Conservation (phyloP, 1,140 invertebrate species). For the Bombus ignitus region DNA sequence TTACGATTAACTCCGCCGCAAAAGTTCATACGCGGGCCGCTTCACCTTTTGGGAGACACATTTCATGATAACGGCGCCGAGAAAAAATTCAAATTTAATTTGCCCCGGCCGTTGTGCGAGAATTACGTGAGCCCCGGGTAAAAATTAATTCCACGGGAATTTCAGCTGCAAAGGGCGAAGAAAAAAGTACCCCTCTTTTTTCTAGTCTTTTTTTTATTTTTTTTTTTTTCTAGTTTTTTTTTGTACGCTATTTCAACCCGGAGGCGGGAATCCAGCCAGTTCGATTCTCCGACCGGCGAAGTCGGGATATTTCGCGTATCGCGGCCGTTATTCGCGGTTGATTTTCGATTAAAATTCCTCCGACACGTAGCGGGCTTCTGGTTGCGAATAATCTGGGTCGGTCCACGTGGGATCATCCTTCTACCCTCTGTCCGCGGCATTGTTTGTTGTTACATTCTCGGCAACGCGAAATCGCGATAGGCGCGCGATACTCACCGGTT, state of each 20-base stretch:
- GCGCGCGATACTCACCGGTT: slow-evolving; percentile 37
- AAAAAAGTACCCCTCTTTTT: neutral
- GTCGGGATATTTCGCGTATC: neutral
- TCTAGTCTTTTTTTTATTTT: neutral
- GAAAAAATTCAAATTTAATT: slow-evolving; percentile 52
- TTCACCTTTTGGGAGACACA: slow-evolving; percentile 45
- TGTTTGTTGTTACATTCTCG: slow-evolving; percentile 33
- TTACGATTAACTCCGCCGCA: slow-evolving; percentile 39
- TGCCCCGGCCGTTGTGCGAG: slow-evolving; percentile 2
- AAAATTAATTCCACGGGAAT: slow-evolving; percentile 47
- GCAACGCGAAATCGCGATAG: slow-evolving; percentile 46
- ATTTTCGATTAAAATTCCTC: slow-evolving; percentile 44
- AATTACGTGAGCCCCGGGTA: slow-evolving; percentile 21
- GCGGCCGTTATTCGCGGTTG: slow-evolving; percentile 6
- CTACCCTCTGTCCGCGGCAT: neutral
- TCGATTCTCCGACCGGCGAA: neutral
- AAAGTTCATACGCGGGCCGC: slow-evolving; percentile 32
- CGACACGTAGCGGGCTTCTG: slow-evolving; percentile 11
- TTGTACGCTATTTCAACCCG: too few relatives aligned
- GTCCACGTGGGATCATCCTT: slow-evolving; percentile 9
- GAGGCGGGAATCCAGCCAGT: neutral
- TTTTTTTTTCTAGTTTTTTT: neutral
- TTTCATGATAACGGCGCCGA: slow-evolving; percentile 38
- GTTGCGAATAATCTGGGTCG: slow-evolving; percentile 34
- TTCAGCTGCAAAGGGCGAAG: slow-evolving; percentile 14